Evolutionary conservation across 2,888 invertebrate species (phyloP).

Genomic region (Drosophila phalerata): DNA sequence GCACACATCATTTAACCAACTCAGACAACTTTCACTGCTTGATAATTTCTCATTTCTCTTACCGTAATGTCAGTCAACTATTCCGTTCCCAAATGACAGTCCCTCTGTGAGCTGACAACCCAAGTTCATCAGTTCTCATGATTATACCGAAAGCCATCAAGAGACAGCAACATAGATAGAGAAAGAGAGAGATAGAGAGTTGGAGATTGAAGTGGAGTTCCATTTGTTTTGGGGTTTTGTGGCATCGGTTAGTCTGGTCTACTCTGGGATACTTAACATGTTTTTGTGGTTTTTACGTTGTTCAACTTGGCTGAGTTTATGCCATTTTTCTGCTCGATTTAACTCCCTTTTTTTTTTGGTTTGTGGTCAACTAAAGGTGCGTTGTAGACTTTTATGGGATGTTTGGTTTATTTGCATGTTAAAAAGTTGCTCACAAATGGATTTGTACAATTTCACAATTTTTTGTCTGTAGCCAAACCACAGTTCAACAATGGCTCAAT

Average conservation of each 20-base stretch:
- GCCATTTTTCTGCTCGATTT: constrained; percentile 72
- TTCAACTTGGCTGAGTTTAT: constrained; percentile 62
- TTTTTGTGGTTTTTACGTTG: constrained; percentile 51
- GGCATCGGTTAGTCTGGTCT: constrained; percentile 13
- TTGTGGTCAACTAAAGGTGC: constrained; percentile 21
- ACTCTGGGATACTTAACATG: constrained; percentile 50
- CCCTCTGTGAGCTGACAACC: constrained; percentile 25
- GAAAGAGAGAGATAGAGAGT: background rate
- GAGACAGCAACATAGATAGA: background rate
- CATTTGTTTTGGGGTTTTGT: constrained; percentile 44
- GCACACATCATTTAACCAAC: constrained; percentile 76
- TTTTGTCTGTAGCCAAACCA: background rate
- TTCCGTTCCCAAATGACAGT: constrained; percentile 52
- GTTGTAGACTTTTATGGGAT: constrained; percentile 16
- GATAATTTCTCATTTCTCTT: constrained; percentile 63
- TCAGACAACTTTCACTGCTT: constrained; percentile 38
- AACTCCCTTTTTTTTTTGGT: constrained; percentile 27
- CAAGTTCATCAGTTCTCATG: constrained; percentile 54
- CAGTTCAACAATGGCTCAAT: constrained; percentile 11
- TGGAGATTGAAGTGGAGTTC: background rate
- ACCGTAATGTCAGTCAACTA: constrained; percentile 38
- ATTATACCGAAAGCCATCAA: constrained; percentile 22
- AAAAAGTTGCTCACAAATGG: constrained; percentile 22
- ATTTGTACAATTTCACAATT: constrained; percentile 9
- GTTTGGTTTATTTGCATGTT: constrained; percentile 20